phyloP scores from a whole-genome alignment of 1,140 invertebrate species.

The Leptinotarsa lineolata region DNA sequence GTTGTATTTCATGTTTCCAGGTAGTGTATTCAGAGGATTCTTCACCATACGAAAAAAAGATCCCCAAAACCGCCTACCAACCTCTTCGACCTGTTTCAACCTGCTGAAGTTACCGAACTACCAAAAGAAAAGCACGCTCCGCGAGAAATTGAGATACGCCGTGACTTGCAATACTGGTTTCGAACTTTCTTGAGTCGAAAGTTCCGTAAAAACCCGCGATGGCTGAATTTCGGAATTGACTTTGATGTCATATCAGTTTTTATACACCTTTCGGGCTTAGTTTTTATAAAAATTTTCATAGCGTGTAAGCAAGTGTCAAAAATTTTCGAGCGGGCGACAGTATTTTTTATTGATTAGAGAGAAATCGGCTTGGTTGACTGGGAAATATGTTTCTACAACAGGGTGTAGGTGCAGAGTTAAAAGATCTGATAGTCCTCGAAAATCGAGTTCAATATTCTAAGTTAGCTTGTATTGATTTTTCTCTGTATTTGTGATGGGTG shows the following conservation, averaged over 20 bases:
- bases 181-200: conserved; percentile 81
- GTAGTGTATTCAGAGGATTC: conserved; percentile 95
- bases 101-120: conserved; percentile 98
- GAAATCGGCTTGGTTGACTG: no score
- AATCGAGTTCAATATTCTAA: no score
- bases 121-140: conserved; percentile 90
- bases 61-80: conserved; percentile 93
- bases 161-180: conserved; percentile 98
- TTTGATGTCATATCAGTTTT: conserved; percentile 21
- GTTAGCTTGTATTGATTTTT: no score
- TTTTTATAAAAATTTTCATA: conserved; percentile 16
- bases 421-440: no score
- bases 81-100: conserved; percentile 99
- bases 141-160: conserved; percentile 96
- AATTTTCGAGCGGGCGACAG: no score
- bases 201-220: no score
- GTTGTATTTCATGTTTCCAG: conserved; percentile 55
- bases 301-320: no score
- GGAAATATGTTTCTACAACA: no score
- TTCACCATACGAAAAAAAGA: conserved; percentile 96
- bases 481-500: no score
- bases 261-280: conserved; percentile 10
- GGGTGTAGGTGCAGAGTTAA: no score
- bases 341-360: no score
- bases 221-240: background rate